Base-by-base conservation (phyloP, 2,888 invertebrate species). In the Nemoura dubitans region DNA sequence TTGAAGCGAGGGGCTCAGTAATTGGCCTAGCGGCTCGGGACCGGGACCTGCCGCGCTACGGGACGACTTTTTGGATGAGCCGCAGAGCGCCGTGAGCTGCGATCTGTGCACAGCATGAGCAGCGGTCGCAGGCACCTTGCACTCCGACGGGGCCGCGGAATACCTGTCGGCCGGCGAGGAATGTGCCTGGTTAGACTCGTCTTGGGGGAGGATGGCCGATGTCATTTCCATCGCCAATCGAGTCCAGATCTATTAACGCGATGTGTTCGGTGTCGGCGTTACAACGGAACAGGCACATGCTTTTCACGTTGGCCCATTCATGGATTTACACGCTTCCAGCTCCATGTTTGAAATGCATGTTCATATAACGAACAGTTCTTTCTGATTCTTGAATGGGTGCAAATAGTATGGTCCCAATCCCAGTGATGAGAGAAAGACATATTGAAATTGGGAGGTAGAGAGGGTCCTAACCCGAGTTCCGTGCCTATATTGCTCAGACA, bases 401-500 rank as follows among this genome's bases (percentile, higher is more conserved):
- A 59, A 59, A 59, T 59, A 59, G 59, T 59, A 59, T 3, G 59
- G n/a, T n/a, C n/a, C n/a, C n/a, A n/a, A n/a, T 14, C 59, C 14
- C 59, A 59, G 59, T 59, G 59, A 59, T 59, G 59, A 59, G 59
- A 21, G 59, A 59, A 59, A 59, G 59, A 59, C 59, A 59, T 59
- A 59, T 59, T 59, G 59, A 59, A 59, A 59, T 59, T 21, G 59
- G 59, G 59, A 59, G 59, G 59, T 59, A 59, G 59, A 21, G 59
- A 21, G 59, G 59, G 59, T 59, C 59, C 59, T 59, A 59, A 59
- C 59, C 14, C 59, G 14, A 59, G 59, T 59, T 59, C 59, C 16
- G 59, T 59, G 59, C 59, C 59, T 59, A 59, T 59, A 59, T 59
- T 10, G 59, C 78, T 26, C 78, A 78, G 78, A 78, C 78, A 78